phyloP scores from a whole-genome alignment of 1,140 invertebrate species.

The Drosophila watanabei region DNA sequence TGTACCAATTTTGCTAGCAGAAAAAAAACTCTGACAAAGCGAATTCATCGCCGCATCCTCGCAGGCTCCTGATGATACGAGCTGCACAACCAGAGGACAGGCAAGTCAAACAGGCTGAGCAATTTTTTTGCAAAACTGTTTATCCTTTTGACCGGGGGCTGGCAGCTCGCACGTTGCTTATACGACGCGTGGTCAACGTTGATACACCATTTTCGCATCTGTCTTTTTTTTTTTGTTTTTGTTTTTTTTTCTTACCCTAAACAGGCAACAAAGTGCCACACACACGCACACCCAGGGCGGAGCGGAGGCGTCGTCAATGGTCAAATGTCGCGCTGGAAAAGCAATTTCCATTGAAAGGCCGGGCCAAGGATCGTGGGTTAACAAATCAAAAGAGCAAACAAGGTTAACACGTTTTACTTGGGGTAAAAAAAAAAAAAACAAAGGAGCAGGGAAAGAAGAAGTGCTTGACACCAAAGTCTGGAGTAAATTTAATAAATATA shows the following conservation, averaged over 20 bases:
- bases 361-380: conserved; percentile 14
- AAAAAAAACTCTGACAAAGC: conserved; percentile 13
- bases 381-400: conserved; percentile 21
- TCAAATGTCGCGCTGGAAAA: conserved; percentile 16
- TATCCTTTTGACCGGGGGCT: conserved; percentile 19
- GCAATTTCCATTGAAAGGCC: conserved; percentile 11
- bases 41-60: not conserved
- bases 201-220: conserved; percentile 13
- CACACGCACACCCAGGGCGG: not conserved
- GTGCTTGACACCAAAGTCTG: not conserved
- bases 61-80: conserved; percentile 15
- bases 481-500: not conserved
- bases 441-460: not conserved
- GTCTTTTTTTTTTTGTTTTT: not conserved
- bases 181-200: conserved; percentile 19
- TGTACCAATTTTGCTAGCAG: conserved; percentile 2
- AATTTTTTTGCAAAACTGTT: conserved; percentile 16
- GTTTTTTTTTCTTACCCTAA: not conserved
- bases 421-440: not conserved
- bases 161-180: conserved; percentile 20
- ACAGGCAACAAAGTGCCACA: conserved; percentile 13
- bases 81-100: conserved; percentile 1
- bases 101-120: conserved; percentile 18
- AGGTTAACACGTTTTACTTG: conserved; percentile 10
- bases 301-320: conserved; percentile 13